A percentile compares a stretch with the other conserved stretches of the same genome.
phyloP scores from a whole-genome alignment of 2,888 invertebrate species.

The Zaprionus bogoriensis region DNA sequence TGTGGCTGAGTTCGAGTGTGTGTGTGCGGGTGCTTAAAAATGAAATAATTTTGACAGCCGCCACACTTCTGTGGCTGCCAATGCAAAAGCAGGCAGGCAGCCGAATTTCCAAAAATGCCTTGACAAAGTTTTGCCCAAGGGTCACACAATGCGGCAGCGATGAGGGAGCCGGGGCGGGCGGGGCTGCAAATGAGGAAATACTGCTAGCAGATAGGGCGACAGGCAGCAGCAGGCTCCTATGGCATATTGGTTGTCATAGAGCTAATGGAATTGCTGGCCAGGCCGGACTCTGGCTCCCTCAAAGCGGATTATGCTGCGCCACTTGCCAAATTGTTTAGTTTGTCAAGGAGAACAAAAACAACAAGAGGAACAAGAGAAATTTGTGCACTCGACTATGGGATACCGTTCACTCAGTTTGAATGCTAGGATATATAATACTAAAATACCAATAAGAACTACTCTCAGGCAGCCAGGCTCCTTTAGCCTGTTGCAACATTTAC shows the following conservation, averaged over 20 bases:
- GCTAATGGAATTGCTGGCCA: conserved; percentile 38
- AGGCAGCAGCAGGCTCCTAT: not conserved
- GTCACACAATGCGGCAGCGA: conserved; percentile 16
- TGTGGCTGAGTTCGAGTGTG: conserved; percentile 6
- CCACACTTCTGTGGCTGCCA: conserved; percentile 60
- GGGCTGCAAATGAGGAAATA: not conserved
- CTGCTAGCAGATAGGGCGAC: not conserved
- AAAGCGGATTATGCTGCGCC: conserved; percentile 49
- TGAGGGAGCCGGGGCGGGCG: not conserved
- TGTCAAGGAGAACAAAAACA: conserved; percentile 6
- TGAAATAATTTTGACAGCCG: conserved; percentile 67
- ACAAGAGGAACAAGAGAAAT: conserved; percentile 19
- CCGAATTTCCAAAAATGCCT: conserved; percentile 54
- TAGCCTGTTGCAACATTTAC: too few species aligned
- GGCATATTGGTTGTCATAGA: conserved; percentile 20
- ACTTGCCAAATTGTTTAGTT: conserved; percentile 64
- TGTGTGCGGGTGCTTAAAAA: conserved; percentile 42
- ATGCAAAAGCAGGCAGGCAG: conserved; percentile 44
- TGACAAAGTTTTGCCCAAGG: conserved; percentile 56
- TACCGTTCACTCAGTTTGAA: too few species aligned
- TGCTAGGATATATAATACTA: too few species aligned
- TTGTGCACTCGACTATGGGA: too few species aligned
- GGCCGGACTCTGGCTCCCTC: too few species aligned
- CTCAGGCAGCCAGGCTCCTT: too few species aligned
- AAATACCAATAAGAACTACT: too few species aligned